Evolutionary conservation across 2,888 invertebrate genomes (phyloP), one percentile per base, ranked within the genome.

Genomic region (Leistus spinibarbis): DNA sequence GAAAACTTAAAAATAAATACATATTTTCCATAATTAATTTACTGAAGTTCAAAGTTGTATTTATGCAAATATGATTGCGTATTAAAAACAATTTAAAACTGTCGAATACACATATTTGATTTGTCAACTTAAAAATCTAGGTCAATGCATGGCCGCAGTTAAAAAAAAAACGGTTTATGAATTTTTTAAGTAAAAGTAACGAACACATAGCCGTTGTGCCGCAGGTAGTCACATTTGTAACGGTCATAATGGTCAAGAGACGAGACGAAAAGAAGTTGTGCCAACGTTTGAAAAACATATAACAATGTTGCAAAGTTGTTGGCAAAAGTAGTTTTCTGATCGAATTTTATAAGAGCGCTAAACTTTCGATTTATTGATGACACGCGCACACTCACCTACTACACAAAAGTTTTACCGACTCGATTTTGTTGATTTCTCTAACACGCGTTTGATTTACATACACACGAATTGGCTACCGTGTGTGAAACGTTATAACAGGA

Each of bases 401-500:
- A 10, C 16, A 27, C 10, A 23, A 10, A n/a, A 64, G 23, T 64
- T 24, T 60, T 70, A 10, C 69, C 69, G 40, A 23, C 69, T 27
- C 62, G 13, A 20, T 9, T 63, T 22, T 22, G 40, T 57, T 57
- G 17, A 62, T 70, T 71, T 64, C 13, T 40, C 7, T 40, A 40
- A 13, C 13, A 40, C 71, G n/a, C 70, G 22, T 63, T 22, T 40
- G 40, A 40, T 40, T 40, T 40, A 40, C 40, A 40, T 40, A 65
- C 63, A 17, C 24, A 54, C 53, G 19, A 54, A 70, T 70, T 54
- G 57, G 56, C 19, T 56, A 71, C 64, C 64, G 62, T 70, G 60
- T 2, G 54, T 40, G 22, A 54, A 71, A 65, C 65, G 24, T 57
- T 73, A 73, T 73, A 67, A 73, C 72, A 72, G 72, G 72, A 73